Evolutionary conservation across 1,140 invertebrate species (phyloP), one percentile per base, ranked within the genome.

Genomic region (Pogonognathellus flavescens): DNA sequence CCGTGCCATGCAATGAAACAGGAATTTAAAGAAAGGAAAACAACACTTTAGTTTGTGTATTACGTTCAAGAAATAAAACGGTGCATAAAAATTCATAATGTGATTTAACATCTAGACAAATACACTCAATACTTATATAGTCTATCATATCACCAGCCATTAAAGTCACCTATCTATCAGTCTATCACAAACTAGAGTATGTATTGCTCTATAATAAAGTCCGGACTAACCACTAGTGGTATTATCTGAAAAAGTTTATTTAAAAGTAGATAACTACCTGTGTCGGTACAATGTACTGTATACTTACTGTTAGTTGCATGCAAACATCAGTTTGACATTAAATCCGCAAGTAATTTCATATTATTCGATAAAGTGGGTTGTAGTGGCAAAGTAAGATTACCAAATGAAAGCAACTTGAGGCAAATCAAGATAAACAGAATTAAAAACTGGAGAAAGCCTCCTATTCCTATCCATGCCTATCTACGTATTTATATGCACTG

Each of bases 31-130:
- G 53, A 57, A 14, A 72, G 11, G n/a, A 9, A 49, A 76, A 50
- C 25, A 76, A 50, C 13, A 16, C 25, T 16, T 25, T 31, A 66
- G 41, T 14, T 7, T 50, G 1, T 10, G 22, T 10, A 31, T 16
- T 49, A 11, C 70, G 53, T 14, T 18, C 59, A 9, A 18, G 20
- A 10, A 62, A 20, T 62, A 76, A 76, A 76, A 41, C 31, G 25
- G 11, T 49, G 70, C 25, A 76, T 31, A 76, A 76, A 76, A 76
- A 76, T 76, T 76, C 70, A 76, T 76, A 76, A 76, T 76, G 70
- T 13, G 70, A 76, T 50, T 50, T 6, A 1, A 76, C 8, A 49
- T n/a, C 20, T 59, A 66, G 22, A 22, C 22, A 66, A 41, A 41
- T 41, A 41, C 31, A 41, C 31, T 3, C 31, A 41, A 41, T 41